These are phyloP conservation scores for Xiphophorus birchmanni DNA, from an alignment of 2,797 vertebrate genomes.

Conservation along the genomic window DNA sequence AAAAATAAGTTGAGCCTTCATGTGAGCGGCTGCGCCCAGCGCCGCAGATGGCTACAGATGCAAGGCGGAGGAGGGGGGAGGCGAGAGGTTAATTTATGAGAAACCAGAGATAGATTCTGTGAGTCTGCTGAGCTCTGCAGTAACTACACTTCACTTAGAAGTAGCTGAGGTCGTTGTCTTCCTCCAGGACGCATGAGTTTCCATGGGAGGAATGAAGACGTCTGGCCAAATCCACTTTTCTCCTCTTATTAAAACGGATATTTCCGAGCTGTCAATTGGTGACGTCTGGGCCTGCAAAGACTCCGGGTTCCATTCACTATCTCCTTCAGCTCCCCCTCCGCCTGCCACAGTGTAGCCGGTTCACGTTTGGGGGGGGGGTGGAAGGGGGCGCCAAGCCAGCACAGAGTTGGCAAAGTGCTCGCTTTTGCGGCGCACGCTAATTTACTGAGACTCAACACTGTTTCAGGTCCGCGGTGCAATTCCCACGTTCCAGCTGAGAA, in stretches of 20 bases:
- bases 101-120: constrained; percentile 55
- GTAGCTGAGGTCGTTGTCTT: constrained; percentile 78
- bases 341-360: constrained; percentile 58
- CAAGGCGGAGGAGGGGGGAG: not conserved
- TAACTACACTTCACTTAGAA: constrained; percentile 63
- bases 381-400: constrained; percentile 42
- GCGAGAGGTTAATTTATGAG: constrained; percentile 25
- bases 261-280: constrained; percentile 84
- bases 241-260: constrained; percentile 82
- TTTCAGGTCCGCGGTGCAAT: constrained; percentile 72
- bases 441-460: constrained; percentile 83
- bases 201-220: constrained; percentile 79
- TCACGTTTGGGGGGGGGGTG: constrained; percentile 15
- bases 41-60: not conserved
- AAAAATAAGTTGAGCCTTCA: not conserved
- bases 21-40: not conserved
- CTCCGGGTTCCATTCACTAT: constrained; percentile 65
- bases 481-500: constrained; percentile 84
- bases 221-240: constrained; percentile 85
- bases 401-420: constrained; percentile 66
- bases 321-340: constrained; percentile 52
- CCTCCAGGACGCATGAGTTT: constrained; percentile 79
- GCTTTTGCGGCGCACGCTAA: constrained; percentile 73
- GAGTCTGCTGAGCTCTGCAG: constrained; percentile 53
- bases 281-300: constrained; percentile 81